Base-by-base conservation (phyloP, 2,113 vertebrate genomes). In the Typhlomys cinereus region DNA sequence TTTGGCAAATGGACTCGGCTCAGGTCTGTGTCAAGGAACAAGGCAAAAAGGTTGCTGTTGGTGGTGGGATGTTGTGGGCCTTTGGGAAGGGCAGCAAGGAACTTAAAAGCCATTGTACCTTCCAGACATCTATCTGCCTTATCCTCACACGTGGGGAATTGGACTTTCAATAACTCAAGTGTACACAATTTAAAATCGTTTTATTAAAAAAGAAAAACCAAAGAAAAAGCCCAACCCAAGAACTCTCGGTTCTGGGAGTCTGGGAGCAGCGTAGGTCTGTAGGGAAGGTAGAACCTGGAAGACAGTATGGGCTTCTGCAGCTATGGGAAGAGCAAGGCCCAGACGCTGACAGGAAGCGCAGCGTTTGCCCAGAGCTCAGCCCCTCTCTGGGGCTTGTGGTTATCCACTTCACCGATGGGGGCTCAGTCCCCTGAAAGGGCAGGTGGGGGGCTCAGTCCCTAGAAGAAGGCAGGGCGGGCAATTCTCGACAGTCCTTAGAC, bases 181-280 rank as follows among this genome's bases (percentile, higher is more conserved):
- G 6, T 36, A 17, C 71, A 88, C 81, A 78, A 82, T 94, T 89
- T 64, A 91, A 92, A 89, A 39, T 46, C 31, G 13, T 95, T 96
- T 97, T 96, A 96, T 94, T 96, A 39, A 78, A 95, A 95, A 96
- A 67, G 17, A 6, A n/a, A 50, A 13, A 85, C 0, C 76, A 67
- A 94, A 89, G 74, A 83, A 91, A 94, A 93, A 67, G 13, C 78
- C 94, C 95, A 89, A 88, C 41, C 79, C 95, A 81, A 85, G 94
- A 95, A 96, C 93, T 74, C 87, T 79, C 54, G 59, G 89, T 94
- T 92, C 95, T 74, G 62, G 75, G 66, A 71, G 66, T 89, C 31
- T 89, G 92, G 93, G 94, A 96, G 95, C 91, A 96, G 96, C 95
- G 95, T 92, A 85, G 36, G 59, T 90, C 75, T 92, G 41, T 82